A percentile compares a stretch with the other conserved stretches of the same genome.
Evolutionary conservation across 2,797 vertebrate genomes (phyloP).

Genomic region (Phalloptychus januarius): DNA sequence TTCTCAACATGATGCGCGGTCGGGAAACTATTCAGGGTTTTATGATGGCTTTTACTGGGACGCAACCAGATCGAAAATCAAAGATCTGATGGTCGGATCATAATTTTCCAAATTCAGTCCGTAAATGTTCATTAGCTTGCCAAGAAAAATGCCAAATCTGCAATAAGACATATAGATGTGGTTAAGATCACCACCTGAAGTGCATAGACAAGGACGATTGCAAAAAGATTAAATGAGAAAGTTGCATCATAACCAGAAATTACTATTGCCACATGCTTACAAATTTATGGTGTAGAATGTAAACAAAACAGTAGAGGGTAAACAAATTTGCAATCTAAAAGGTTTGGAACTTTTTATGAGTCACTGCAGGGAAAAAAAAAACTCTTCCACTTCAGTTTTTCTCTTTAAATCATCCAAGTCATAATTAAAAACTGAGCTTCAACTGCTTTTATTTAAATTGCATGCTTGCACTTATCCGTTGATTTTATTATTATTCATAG

Average conservation of each 20-base stretch:
- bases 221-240: background rate
- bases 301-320: background rate
- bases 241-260: background rate
- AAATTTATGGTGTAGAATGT: background rate
- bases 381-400: background rate
- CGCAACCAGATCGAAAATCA: conserved; percentile 5
- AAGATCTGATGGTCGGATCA: no score
- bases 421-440: background rate
- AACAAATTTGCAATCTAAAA: background rate
- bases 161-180: no score
- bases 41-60: conserved; percentile 45
- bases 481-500: no score
- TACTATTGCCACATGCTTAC: background rate
- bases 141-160: no score
- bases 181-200: no score
- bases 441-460: background rate
- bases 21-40: conserved; percentile 29
- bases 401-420: background rate
- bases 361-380: background rate
- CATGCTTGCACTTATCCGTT: no score
- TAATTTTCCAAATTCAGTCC: background rate
- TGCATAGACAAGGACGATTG: background rate
- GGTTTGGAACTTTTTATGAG: background rate
- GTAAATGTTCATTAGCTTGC: background rate
- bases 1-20: conserved; percentile 36